These are phyloP conservation scores for Caenorhabditis sp. DNA, from an alignment of 2,888 invertebrate genomes.

Conservation along the genomic window DNA sequence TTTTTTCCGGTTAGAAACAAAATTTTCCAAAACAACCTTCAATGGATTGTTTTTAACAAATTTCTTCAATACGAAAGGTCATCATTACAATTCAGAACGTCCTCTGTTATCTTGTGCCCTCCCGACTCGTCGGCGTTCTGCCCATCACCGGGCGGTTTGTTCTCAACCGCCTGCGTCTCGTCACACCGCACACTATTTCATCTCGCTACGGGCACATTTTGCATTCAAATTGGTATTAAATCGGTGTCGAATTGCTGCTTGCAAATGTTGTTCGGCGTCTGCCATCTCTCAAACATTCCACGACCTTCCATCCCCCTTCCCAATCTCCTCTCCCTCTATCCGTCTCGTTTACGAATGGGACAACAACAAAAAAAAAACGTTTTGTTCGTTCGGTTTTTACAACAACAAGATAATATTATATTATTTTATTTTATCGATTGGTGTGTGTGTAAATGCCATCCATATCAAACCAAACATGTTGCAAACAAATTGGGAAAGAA, in stretches of 20 bases:
- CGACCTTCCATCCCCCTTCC: not conserved
- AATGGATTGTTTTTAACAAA: no score
- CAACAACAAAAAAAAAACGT: no score
- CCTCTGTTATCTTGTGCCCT: no score
- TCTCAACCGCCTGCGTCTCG: not conserved
- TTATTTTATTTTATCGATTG: slow-evolving; percentile 14
- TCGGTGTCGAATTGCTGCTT: not conserved
- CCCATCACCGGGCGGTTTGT: not conserved
- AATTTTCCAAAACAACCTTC: no score
- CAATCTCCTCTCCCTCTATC: not conserved
- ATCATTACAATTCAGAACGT: no score
- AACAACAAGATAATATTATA: slow-evolving; percentile 18
- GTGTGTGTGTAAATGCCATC: not conserved
- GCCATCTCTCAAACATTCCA: not conserved
- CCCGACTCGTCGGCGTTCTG: no score
- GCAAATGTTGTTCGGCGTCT: not conserved
- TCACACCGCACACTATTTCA: not conserved
- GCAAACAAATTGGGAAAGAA: not conserved
- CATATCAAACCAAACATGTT: not conserved
- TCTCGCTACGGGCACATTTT: not conserved
- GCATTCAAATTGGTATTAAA: not conserved
- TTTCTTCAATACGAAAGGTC: no score
- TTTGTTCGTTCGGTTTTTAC: slow-evolving; percentile 7
- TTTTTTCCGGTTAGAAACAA: no score
- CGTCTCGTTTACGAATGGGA: not conserved